Evolutionary conservation across 2,888 invertebrate genomes (phyloP), one percentile per base, ranked within the genome.

Genomic region (Ichneumon xanthorius): DNA sequence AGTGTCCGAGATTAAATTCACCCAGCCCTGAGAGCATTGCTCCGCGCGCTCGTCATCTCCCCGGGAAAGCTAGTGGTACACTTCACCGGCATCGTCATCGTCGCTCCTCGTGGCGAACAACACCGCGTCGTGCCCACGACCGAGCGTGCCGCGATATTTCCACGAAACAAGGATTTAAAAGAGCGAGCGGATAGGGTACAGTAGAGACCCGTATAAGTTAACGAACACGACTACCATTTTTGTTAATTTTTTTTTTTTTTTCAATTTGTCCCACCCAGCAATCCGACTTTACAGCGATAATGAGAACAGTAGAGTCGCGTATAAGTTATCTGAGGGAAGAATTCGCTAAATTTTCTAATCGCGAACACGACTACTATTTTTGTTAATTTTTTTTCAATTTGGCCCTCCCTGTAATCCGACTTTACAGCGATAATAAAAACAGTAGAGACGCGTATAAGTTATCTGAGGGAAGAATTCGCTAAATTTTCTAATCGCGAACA

Each of bases 1-100:
- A 79, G 63, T 58, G 14, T 58, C 55, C 67, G 72, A 82, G 79
- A 80, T 82, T 77, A 72, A 79, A 76, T 76, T 85, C 70, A 50
- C 79, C 9, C 14, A n/a, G 30, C 19, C 5, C 76, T 19, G 50
- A 22, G 58, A 26, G 58, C 33, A 7, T 16, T 33, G 30, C 37
- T 22, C 26, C 22, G 33, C 45, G 67, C 48, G 58, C 73, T 81
- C 80, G 68, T 77, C 80, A 77, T 84, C 68, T 26, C 22, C 40
- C 2, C 1, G 16, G 50, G 65, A 48, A 80, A 55, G 30, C 48
- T 45, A 77, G 70, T 53, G 53, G 53, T 45, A 48, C 26, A 30
- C n/a, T 72, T 68, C 71, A 37, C 37, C 26, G 61, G 63, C 50
- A n/a, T n/a, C 72, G 77, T 55, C 77, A 50, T 80, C 37, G 55